Conservation (phyloP, 2,797 vertebrate genomes). For the Todus mexicanus region DNA sequence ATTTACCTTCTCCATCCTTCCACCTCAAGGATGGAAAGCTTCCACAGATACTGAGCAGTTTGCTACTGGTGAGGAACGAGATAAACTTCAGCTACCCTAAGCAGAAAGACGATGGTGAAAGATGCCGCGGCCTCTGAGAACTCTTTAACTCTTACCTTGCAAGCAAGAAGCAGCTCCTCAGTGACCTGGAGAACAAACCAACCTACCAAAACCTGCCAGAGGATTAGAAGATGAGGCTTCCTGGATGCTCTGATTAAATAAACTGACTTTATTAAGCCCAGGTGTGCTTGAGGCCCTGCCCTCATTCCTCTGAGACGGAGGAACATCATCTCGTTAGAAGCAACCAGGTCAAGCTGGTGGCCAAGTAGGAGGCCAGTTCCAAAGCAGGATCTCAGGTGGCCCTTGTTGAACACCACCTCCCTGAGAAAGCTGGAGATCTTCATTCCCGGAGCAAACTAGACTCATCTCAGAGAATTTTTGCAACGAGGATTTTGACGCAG, state of each 20-base stretch:
- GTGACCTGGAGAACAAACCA: background rate
- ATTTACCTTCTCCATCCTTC: no score
- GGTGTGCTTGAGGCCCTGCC: no score
- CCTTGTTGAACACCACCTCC: background rate
- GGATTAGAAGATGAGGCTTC: fast-evolving
- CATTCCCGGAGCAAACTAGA: background rate
- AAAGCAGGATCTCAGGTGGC: background rate
- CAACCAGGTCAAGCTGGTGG: background rate
- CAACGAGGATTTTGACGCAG: background rate
- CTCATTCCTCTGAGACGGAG: background rate
- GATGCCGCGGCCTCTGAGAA: background rate
- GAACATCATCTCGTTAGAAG: background rate
- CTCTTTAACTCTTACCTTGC: background rate
- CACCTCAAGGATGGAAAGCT: no score
- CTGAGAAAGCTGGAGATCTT: background rate
- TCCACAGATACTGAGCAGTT: no score
- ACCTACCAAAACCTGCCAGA: background rate
- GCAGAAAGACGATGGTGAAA: no score
- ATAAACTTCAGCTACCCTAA: no score
- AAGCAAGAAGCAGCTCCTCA: background rate
- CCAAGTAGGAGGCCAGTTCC: background rate
- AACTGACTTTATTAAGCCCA: background rate
- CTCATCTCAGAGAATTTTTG: background rate
- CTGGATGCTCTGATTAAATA: background rate
- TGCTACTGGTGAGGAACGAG: no score